Evolutionary conservation across 2,888 invertebrate species (phyloP), one percentile per base, ranked within the genome.

Genomic region (Ischnura elegans): DNA sequence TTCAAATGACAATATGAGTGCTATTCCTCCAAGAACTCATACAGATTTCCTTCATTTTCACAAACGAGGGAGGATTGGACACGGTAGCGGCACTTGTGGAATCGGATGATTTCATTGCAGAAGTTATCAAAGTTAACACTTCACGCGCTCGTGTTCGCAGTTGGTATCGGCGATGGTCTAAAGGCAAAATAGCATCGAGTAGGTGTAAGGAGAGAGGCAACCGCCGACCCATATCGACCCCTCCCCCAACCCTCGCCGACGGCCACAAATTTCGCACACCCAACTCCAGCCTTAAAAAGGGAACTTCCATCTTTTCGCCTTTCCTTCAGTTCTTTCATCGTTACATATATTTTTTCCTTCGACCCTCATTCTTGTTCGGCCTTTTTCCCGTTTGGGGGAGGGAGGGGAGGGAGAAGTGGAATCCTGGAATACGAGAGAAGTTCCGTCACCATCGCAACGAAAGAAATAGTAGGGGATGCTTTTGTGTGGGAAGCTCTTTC

Each of bases 291-390:
- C 76, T 1, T 36, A 76, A 76, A 76, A 76, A n/a, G n/a, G n/a
- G n/a, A n/a, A 76, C 76, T 76, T n/a, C 36, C 76, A 76, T 76
- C n/a, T 76, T 76, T 36, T 36, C 76, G 76, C 76, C 36, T 25
- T 2, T 36, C 2, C 61, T 55, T 21, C 55, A 21, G 10, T 10
- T 21, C 55, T 25, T 61, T 61, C n/a, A 61, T 61, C n/a, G n/a
- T 61, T 25, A 25, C 36, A 36, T 76, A 13, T 76, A 36, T 76
- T 76, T 36, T 76, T 76, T 36, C 10, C 25, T 10, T 10, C 13
- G 76, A 76, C 36, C 76, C 76, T n/a, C 76, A 29, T 25, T 25
- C 76, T 16, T 36, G 10, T 76, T 36, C 36, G 10, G n/a, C n/a
- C 61, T 61, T 21, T 36, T 76, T 76, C 36, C 36, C 76, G 29